Base-by-base conservation (phyloP, 53 echinoderm and acorn worm species). In the Hippasteria phrygiana region DNA sequence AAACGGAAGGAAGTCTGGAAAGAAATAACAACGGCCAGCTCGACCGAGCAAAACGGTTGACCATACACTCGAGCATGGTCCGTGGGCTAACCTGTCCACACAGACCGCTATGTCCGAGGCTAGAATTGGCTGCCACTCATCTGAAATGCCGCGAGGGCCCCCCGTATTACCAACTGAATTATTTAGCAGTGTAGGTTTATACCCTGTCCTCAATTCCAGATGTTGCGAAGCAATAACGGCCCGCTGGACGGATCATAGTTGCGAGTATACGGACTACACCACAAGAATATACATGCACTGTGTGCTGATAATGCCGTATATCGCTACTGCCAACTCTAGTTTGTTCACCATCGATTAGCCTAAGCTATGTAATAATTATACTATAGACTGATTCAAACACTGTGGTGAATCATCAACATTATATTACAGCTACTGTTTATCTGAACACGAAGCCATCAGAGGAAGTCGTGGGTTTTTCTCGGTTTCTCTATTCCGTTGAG, bases 221-320 rank as follows among this genome's bases (percentile, higher is more conserved):
- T 85, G 85, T 85, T 85, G 85, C 85, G 20, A 71, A 71, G 85
- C 71, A 85, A 85, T 85, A 85, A 51, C 71, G 70, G 85, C 70
- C n/a, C 85, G 71, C 33, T 69, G 71, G 85, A 47, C 31, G 71
- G 85, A 85, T 85, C 85, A 64, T 37, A 53, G 62, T 34, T 24
- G 7, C 33, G n/a, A n/a, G n/a, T n/a, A n/a, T n/a, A 18, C 43
- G 18, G 17, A 27, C 12, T 22, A 27, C n/a, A 26, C 39, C 40
- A 11, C 2, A 26, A 14, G 73, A 12, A 12, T 28, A 5, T 46
- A 24, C 74, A 59, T 7, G 65, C 28, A 31, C 29, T 29, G 29
- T 32, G 69, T 59, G 74, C 35, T 76, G n/a, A 7, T 56, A 31
- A 56, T 29, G 33, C 13, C 2, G 35, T 16, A 24, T 34, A 46